Evolutionary conservation across 1,140 invertebrate genomes (phyloP).

Genomic region (Trichonephila clavata): DNA sequence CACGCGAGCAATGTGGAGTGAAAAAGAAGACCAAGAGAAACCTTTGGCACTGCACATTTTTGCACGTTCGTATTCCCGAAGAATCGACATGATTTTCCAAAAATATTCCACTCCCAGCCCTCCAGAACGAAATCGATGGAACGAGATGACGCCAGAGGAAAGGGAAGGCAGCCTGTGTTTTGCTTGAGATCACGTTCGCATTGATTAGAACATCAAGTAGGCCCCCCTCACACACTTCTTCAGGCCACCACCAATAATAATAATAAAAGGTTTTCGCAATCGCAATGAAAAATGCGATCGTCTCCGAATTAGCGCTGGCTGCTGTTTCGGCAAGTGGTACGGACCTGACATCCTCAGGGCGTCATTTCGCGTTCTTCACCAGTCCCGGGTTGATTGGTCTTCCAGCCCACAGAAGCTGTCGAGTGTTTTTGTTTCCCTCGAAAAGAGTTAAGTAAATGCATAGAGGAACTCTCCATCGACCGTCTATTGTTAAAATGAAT

Average conservation of each 20-base stretch:
- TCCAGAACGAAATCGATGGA: constrained; percentile 38
- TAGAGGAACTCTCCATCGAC: background rate
- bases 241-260: constrained; percentile 24
- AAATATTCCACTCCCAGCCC: background rate
- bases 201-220: constrained; percentile 50
- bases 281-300: constrained; percentile 26
- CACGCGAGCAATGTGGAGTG: background rate
- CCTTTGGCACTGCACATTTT: constrained; percentile 22
- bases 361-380: constrained; percentile 25
- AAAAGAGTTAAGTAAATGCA: constrained; percentile 22
- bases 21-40: constrained; percentile 15
- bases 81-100: constrained; percentile 41
- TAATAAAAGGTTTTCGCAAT: constrained; percentile 41
- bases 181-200: constrained; percentile 27
- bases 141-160: constrained; percentile 29
- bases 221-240: background rate
- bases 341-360: constrained; percentile 10
- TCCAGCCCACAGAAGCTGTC: background rate
- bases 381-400: constrained; percentile 8
- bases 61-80: constrained; percentile 21
- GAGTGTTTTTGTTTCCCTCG: constrained; percentile 24
- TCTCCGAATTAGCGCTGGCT: constrained; percentile 28
- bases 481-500: background rate
- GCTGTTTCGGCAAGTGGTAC: constrained; percentile 37
- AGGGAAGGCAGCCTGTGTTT: constrained; percentile 13